Evolutionary conservation across 1,140 invertebrate genomes (phyloP).

Genomic region (Plectrocnemia conspersa): DNA sequence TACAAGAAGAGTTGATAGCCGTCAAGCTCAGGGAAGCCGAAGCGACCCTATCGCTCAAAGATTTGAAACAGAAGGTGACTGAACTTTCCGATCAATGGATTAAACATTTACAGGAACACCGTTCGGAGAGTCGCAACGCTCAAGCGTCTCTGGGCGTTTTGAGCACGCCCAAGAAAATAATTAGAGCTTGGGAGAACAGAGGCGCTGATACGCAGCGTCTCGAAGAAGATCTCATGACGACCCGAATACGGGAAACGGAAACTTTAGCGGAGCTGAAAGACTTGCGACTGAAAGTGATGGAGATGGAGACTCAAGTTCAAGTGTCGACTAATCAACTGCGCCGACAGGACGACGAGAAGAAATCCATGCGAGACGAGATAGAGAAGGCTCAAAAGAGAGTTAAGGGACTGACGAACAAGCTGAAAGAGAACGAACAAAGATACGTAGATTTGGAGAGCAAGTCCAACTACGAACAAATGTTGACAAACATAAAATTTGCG

Average conservation of each 20-base stretch:
- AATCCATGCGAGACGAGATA: slow-evolving; percentile 67
- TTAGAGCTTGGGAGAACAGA: slow-evolving; percentile 32
- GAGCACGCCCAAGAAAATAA: slow-evolving; percentile 63
- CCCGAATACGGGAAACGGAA: slow-evolving; percentile 81
- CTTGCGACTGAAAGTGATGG: slow-evolving; percentile 87
- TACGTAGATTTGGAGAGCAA: slow-evolving; percentile 62
- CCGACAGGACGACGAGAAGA: slow-evolving; percentile 85
- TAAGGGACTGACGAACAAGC: slow-evolving; percentile 65
- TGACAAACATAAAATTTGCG: slow-evolving; percentile 82
- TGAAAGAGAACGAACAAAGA: slow-evolving; percentile 76
- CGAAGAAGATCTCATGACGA: slow-evolving; percentile 86
- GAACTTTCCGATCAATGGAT: slow-evolving; percentile 72
- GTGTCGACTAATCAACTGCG: slow-evolving; percentile 85
- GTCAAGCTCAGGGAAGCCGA: slow-evolving; percentile 91
- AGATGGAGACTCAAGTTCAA: slow-evolving; percentile 90
- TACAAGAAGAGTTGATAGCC: slow-evolving; percentile 91
- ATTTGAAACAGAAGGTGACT: slow-evolving; percentile 77
- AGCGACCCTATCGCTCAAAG: slow-evolving; percentile 83
- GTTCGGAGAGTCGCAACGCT: slow-evolving; percentile 40
- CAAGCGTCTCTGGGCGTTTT: slow-evolving; percentile 36
- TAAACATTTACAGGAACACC: slow-evolving; percentile 37
- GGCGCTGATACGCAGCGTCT: slow-evolving; percentile 65
- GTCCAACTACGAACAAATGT: slow-evolving; percentile 87
- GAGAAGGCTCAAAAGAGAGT: slow-evolving; percentile 63
- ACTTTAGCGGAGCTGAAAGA: slow-evolving; percentile 86